These are phyloP conservation scores for Dicrostonyx torquatus DNA, from an alignment of 2,797 vertebrate genomes.

Conservation along the genomic window DNA sequence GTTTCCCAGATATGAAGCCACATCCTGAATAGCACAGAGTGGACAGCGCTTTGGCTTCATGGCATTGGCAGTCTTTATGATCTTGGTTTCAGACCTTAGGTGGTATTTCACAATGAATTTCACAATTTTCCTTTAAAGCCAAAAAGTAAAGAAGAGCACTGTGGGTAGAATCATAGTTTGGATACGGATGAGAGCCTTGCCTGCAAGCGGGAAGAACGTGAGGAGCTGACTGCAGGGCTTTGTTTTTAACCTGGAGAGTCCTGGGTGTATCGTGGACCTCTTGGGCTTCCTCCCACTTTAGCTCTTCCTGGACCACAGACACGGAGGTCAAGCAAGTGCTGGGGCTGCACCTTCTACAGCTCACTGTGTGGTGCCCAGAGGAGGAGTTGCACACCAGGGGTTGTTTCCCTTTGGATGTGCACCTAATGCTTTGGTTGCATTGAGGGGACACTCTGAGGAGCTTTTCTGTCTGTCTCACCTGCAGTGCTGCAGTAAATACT, in stretches of 20 bases:
- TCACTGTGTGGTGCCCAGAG: not conserved
- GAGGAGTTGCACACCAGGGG: not conserved
- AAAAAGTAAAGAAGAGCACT: not conserved
- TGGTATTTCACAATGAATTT: conserved; percentile 30
- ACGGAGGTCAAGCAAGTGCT: not conserved
- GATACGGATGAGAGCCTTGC: not conserved
- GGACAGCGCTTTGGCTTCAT: not conserved
- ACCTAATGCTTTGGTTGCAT: not conserved
- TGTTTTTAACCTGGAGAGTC: not conserved
- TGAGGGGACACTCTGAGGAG: not conserved
- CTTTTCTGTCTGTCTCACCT: not conserved
- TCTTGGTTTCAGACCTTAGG: not conserved
- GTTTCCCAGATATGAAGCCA: not conserved
- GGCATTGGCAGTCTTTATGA: not conserved
- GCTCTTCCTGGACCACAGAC: not conserved
- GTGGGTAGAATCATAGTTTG: not conserved
- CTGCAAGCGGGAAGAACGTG: not conserved
- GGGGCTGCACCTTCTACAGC: not conserved
- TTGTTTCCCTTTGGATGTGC: not conserved
- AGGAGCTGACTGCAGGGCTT: not conserved
- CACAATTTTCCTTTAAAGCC: conserved; percentile 23
- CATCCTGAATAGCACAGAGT: not conserved
- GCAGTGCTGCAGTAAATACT: not conserved
- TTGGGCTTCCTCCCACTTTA: not conserved
- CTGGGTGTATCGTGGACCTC: accelerated